A percentile compares a stretch with the other conserved stretches of the same genome.
Evolutionary conservation across 1,140 invertebrate genomes (phyloP).

Genomic region (Homarus americanus): DNA sequence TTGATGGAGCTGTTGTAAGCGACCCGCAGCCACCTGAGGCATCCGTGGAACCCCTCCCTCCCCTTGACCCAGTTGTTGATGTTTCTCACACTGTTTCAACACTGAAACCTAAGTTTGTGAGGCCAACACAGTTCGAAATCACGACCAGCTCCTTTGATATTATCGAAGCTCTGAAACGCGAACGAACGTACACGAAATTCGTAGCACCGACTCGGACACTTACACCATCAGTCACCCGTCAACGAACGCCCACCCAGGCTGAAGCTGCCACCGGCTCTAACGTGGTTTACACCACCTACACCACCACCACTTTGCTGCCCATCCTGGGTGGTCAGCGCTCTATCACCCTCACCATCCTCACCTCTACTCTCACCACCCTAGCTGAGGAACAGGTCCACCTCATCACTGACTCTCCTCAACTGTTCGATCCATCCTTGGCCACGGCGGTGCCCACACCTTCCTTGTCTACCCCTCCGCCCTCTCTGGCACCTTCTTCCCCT

Average conservation of each 20-base stretch:
- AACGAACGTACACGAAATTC: slow-evolving; percentile 47
- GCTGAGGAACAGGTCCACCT: slow-evolving; percentile 72
- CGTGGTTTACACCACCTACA: slow-evolving; percentile 76
- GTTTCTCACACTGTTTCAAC: slow-evolving; percentile 4
- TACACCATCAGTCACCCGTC: not conserved
- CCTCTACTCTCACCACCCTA: slow-evolving; percentile 76
- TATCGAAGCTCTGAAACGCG: slow-evolving; percentile 50
- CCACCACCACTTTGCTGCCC: slow-evolving; percentile 76
- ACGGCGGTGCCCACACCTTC: slow-evolving; percentile 48
- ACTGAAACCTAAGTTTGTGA: slow-evolving; percentile 29
- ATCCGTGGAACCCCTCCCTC: not conserved
- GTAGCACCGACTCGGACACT: slow-evolving; percentile 23
- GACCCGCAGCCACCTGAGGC: not conserved
- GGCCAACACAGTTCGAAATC: slow-evolving; percentile 40
- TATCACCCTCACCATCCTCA: slow-evolving; percentile 76
- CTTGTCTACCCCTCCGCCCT: slow-evolving; percentile 51
- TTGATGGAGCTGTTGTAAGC: not conserved
- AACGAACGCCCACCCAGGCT: not conserved
- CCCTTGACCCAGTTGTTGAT: not conserved
- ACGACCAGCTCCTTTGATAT: slow-evolving; percentile 55
- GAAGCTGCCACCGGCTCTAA: slow-evolving; percentile 64
- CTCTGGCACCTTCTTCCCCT: slow-evolving; percentile 49
- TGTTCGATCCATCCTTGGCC: slow-evolving; percentile 70
- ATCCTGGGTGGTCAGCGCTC: slow-evolving; percentile 76
- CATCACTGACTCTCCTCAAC: slow-evolving; percentile 75